Conservation (phyloP, 2,797 vertebrate genomes). For the Prionace glauca region DNA sequence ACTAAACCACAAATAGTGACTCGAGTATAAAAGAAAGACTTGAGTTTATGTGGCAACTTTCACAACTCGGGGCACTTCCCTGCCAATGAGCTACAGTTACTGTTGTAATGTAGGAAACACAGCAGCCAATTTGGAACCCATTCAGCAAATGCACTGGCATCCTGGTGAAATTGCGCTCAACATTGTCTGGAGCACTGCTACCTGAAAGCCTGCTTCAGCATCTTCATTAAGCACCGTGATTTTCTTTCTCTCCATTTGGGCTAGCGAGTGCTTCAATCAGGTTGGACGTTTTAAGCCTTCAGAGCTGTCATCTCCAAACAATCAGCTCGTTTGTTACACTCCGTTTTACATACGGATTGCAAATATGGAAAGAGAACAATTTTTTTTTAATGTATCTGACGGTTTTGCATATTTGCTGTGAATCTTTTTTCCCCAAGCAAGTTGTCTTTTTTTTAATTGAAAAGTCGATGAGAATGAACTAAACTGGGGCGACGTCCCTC, state of each 20-base stretch:
- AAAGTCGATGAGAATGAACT: neutral
- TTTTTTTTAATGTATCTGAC: neutral
- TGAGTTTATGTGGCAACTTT: neutral
- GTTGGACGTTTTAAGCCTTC: neutral
- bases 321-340: neutral
- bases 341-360: neutral
- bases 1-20: neutral
- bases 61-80: neutral
- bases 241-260: neutral
- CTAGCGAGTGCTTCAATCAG: neutral
- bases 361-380: neutral
- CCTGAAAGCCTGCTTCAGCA: neutral
- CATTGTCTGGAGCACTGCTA: neutral
- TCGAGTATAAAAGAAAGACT: neutral
- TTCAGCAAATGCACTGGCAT: neutral
- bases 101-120: neutral
- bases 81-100: neutral
- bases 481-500: neutral
- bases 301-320: neutral
- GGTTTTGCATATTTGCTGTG: neutral
- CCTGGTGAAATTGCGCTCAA: neutral
- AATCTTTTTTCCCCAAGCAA: neutral
- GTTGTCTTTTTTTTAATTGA: neutral
- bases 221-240: neutral
- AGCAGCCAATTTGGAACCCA: neutral